These are phyloP conservation scores for Charadrius vociferus DNA, from an alignment of 2,113 vertebrate genomes.

Conservation along the genomic window DNA sequence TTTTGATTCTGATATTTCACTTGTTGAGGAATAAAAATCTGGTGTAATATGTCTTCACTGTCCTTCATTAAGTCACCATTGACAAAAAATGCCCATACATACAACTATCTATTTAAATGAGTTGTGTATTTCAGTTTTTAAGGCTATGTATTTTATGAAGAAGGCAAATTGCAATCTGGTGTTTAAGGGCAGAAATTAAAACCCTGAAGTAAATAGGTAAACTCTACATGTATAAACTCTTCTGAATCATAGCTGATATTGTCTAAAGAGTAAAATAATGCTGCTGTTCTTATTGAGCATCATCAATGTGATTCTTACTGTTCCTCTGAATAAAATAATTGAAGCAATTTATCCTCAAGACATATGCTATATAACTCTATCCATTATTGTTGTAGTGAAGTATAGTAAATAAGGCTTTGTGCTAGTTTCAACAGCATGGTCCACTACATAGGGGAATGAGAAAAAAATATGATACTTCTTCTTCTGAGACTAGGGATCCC, in stretches of 20 bases:
- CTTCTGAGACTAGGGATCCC: neutral
- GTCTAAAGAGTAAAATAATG: conserved; percentile 33
- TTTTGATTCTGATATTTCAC: neutral
- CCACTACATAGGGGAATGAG: neutral
- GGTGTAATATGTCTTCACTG: neutral
- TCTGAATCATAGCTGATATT: neutral
- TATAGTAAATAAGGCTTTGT: neutral
- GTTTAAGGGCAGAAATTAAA: neutral
- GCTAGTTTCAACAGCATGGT: neutral
- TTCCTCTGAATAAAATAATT: conserved; percentile 65
- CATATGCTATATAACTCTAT: conserved; percentile 36
- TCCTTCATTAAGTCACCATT: neutral
- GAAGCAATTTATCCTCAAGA: conserved; percentile 63
- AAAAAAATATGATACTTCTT: neutral
- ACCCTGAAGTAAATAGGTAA: neutral
- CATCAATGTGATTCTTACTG: neutral
- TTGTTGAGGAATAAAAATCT: neutral
- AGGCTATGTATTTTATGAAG: neutral
- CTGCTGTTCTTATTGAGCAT: neutral
- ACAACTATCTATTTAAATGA: neutral
- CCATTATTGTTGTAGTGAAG: conserved; percentile 8
- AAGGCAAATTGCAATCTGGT: neutral
- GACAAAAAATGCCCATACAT: neutral
- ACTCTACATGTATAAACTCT: neutral
- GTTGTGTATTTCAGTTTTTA: neutral